A percentile compares a stretch with the other conserved stretches of the same genome.
These are phyloP conservation scores for Cheirogaleus medius DNA, from an alignment of 2,113 vertebrate genomes.

Conservation along the genomic window DNA sequence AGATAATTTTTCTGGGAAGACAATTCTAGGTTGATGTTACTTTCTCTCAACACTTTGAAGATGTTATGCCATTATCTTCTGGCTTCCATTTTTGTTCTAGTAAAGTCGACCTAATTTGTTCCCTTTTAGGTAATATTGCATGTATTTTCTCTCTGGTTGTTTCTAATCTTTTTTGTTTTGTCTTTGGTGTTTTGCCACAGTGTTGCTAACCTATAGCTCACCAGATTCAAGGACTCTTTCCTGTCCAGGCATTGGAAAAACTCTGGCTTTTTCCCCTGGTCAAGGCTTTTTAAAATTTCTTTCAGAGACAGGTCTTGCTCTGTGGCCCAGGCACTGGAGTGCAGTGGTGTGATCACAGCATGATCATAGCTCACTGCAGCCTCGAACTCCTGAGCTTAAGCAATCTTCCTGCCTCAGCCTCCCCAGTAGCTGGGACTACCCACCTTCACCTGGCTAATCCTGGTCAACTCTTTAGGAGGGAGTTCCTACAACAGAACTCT, in stretches of 20 bases:
- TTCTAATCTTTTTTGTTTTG: background rate
- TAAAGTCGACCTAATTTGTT: background rate
- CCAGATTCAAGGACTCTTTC: background rate
- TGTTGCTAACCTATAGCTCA: background rate
- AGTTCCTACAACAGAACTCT: background rate
- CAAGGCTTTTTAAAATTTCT: no score
- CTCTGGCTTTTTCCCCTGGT: background rate
- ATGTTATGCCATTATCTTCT: background rate
- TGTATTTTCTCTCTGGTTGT: background rate
- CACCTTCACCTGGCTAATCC: background rate
- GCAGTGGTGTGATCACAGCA: no score
- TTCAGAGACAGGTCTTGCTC: no score
- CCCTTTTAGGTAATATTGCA: background rate
- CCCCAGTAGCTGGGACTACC: no score
- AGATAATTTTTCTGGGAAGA: background rate
- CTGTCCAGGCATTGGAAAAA: background rate
- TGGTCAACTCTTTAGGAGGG: background rate
- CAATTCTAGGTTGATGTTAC: background rate
- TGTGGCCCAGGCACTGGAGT: no score
- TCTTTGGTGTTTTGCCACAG: background rate
- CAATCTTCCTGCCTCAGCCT: no score
- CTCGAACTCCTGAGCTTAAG: no score
- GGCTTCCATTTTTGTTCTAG: background rate
- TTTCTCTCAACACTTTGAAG: slow-evolving; percentile 10
- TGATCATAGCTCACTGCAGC: no score